Base-by-base conservation (phyloP, 1,140 invertebrate species). In the Eupeodes corollae region DNA sequence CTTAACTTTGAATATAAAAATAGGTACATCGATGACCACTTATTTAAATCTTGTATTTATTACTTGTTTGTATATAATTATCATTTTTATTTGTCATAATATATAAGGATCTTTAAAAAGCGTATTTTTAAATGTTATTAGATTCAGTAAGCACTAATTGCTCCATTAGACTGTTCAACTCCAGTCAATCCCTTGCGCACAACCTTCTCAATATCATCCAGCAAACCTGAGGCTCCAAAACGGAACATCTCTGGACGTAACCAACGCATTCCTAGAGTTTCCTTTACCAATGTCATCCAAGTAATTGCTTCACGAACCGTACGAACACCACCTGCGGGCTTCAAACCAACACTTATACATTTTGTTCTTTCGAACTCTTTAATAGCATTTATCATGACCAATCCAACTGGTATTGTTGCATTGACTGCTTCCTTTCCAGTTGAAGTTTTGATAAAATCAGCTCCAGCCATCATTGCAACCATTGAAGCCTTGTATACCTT, bases 361-460 rank as follows among this genome's bases (percentile, higher is more conserved):
- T 84, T 91, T 48, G 70, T 66, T 14, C 75, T 56, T 61, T 88
- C 75, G 66, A 83, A 98, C 43, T 92, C 79, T 52, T 80, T 74
- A 49, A 99, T 98, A 37, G 94, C 95, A 59, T 82, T 70, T 44
- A 88, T 86, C 96, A 99, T 99, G 1, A 98, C 84, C 16, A 96
- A 71, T 6, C 92, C 93, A 43, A 89, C 82, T 32, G 86, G 80
- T 35, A 98, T 69, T 10, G 86, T 98, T 2, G 96, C 95, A 78
- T 99, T 99, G 0, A 95, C 80, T 13, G 76, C 68, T 74, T 99
- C 97, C 73, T 99, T 99, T 40, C 95, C 96, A 3, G 97, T 99
- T 0, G 94, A 98, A 21, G 96, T 99, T 72, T 99, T 99, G 44
- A 99, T 98, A 61, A 99, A 99, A 75, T 99, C 88, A 30, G 91